These are phyloP conservation scores for Burhinus bistriatus DNA, from an alignment of 2,113 vertebrate species.

Conservation along the genomic window DNA sequence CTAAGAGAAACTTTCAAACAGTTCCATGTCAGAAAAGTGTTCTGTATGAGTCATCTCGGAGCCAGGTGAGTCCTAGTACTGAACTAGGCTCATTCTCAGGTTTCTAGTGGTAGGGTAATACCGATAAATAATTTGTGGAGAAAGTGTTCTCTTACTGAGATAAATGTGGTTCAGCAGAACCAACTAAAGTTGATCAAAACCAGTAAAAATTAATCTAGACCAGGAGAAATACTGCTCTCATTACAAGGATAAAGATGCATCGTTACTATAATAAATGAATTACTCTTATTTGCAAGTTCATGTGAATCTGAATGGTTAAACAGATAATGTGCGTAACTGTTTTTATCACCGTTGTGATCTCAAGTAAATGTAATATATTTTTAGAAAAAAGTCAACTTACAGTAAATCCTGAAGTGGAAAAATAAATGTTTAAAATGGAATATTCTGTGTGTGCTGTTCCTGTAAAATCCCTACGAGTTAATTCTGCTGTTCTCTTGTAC, in stretches of 20 bases:
- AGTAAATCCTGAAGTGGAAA: conserved; percentile 3
- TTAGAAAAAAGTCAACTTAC: not conserved
- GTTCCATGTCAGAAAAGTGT: rapidly evolving
- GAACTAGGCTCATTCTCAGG: not conserved
- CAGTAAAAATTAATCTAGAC: not conserved
- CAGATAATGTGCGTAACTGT: not conserved
- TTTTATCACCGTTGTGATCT: not conserved
- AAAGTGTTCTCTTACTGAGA: not conserved
- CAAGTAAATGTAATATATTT: conserved; percentile 19
- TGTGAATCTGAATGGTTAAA: conserved; percentile 2
- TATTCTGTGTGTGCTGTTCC: not conserved
- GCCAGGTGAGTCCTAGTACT: not conserved
- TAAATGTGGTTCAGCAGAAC: not conserved
- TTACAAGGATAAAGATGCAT: not conserved
- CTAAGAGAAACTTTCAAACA: not conserved
- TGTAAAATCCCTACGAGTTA: not conserved
- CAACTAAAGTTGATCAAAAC: not conserved
- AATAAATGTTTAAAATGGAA: conserved; percentile 47
- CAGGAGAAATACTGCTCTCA: not conserved
- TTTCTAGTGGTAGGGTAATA: not conserved
- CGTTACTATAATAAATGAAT: not conserved
- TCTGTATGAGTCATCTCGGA: not conserved
- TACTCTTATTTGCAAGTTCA: not conserved
- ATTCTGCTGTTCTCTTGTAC: not conserved
- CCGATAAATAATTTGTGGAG: not conserved